Conservation (phyloP, 2,113 vertebrate genomes). For the Spermophilus dauricus region DNA sequence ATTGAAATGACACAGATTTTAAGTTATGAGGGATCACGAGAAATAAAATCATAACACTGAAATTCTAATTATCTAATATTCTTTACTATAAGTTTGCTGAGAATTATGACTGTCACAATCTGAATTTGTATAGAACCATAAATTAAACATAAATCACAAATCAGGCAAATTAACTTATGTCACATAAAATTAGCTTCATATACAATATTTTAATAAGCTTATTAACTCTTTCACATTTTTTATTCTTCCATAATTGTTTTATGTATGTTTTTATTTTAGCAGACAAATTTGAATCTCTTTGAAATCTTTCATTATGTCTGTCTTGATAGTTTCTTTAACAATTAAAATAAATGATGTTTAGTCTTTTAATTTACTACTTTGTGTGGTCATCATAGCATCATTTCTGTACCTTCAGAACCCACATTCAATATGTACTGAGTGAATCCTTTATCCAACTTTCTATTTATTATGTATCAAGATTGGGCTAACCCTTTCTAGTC, state of each 20-base stretch:
- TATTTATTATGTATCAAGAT: not conserved
- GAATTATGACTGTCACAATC: not conserved
- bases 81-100: not conserved
- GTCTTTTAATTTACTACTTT: not conserved
- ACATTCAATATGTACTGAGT: not conserved
- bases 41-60: slow-evolving; percentile 36
- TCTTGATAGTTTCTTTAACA: not conserved
- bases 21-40: not conserved
- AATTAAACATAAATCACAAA: not conserved
- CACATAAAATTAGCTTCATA: not conserved
- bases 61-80: not conserved
- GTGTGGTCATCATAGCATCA: not conserved
- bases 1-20: slow-evolving; percentile 56
- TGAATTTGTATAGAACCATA: not conserved
- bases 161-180: not conserved
- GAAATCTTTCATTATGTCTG: not conserved
- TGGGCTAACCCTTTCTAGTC: not conserved
- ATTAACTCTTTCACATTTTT: not conserved
- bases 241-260: not conserved
- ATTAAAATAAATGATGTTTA: not conserved
- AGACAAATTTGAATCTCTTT: slow-evolving; percentile 1
- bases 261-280: not conserved
- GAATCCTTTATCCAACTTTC: not conserved
- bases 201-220: not conserved
- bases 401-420: not conserved